A percentile compares a stretch with the other conserved stretches of the same genome.
Conservation (phyloP, 1,140 invertebrate genomes). For the Heliconius eleuchia region DNA sequence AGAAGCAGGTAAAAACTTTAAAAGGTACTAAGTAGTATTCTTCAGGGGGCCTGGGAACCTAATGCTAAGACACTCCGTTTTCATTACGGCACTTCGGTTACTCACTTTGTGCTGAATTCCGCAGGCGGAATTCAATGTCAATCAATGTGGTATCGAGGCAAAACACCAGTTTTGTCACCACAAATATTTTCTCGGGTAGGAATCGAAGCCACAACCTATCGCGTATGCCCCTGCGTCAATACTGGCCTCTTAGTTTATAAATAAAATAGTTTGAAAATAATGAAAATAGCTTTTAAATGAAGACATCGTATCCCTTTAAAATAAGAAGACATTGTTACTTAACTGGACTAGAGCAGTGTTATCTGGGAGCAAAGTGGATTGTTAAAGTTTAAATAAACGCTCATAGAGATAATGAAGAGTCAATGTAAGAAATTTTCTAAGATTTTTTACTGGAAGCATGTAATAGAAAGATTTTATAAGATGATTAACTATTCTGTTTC, state of each 20-base stretch:
- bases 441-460: background rate
- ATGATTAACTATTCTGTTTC: background rate
- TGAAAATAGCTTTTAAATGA: background rate
- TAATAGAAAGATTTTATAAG: background rate
- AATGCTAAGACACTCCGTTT: too few relatives aligned
- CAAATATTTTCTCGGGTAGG: too few relatives aligned
- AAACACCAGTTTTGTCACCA: too few relatives aligned
- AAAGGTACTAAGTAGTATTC: too few relatives aligned
- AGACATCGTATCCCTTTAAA: background rate
- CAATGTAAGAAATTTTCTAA: background rate
- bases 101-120: too few relatives aligned
- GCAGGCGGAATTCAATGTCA: too few relatives aligned
- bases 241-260: background rate
- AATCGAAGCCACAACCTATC: too few relatives aligned
- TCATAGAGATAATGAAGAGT: background rate
- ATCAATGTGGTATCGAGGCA: too few relatives aligned
- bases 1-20: too few relatives aligned
- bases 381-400: conserved; percentile 5
- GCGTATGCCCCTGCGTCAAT: too few relatives aligned
- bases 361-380: conserved; percentile 1
- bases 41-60: too few relatives aligned
- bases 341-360: background rate
- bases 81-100: too few relatives aligned
- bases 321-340: background rate
- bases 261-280: background rate